Evolutionary conservation across 2,113 vertebrate genomes (phyloP).

Genomic region (Recurvirostra avosetta): DNA sequence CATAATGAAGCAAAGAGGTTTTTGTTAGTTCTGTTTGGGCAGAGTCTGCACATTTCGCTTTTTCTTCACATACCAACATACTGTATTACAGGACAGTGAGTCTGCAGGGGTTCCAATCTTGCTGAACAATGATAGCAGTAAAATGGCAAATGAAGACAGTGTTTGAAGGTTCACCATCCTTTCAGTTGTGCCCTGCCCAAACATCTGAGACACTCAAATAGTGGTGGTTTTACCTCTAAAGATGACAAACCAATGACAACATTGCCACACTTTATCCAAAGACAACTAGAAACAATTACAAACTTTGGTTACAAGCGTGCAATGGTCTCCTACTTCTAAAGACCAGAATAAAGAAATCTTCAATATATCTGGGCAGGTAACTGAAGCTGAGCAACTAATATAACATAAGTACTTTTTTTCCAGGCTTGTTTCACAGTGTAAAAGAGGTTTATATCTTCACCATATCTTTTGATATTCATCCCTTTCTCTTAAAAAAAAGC

Average conservation of each 20-base stretch:
- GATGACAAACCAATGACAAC: neutral
- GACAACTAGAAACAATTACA: neutral
- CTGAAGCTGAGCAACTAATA: neutral
- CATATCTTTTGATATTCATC: neutral
- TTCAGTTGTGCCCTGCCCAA: neutral
- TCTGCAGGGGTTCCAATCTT: neutral
- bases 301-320: neutral
- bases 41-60: neutral
- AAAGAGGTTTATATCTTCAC: neutral
- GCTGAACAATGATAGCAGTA: neutral
- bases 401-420: neutral
- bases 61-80: neutral
- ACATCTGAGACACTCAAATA: neutral
- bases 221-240: neutral
- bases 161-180: neutral
- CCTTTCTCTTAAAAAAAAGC: neutral
- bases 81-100: rapidly evolving
- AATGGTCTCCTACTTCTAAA: neutral
- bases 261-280: neutral
- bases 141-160: neutral
- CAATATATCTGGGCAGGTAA: neutral
- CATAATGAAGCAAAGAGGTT: neutral
- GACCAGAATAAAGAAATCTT: neutral
- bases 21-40: neutral
- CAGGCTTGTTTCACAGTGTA: neutral